Evolutionary conservation across 1,140 invertebrate genomes (phyloP).

Genomic region (Drosophila seguyi): DNA sequence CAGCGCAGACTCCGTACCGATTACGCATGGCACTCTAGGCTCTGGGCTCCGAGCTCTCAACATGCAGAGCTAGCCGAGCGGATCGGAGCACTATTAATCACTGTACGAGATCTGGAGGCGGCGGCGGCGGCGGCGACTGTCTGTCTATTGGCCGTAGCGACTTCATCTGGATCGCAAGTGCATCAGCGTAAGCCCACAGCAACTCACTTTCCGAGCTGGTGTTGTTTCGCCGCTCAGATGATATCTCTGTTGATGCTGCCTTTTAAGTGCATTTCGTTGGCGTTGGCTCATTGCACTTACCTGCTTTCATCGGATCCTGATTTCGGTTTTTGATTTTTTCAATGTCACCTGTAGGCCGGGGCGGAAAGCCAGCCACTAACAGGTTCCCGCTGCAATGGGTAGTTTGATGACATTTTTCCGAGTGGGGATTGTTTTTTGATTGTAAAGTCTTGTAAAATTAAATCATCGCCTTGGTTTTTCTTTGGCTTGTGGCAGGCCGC

Average conservation of each 20-base stretch:
- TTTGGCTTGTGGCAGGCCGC: constrained; percentile 2
- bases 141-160: constrained; percentile 5
- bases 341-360: constrained; percentile 23
- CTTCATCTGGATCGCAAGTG: neutral
- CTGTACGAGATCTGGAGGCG: constrained; percentile 2
- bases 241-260: constrained; percentile 17
- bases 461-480: constrained; percentile 26
- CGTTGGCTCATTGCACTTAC: constrained; percentile 23
- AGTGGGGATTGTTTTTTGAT: constrained; percentile 36
- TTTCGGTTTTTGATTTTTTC: constrained; percentile 27
- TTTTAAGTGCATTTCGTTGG: constrained; percentile 21
- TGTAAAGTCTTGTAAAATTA: constrained; percentile 34
- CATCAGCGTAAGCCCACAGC: constrained; percentile 1
- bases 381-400: constrained; percentile 37
- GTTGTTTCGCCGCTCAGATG: neutral
- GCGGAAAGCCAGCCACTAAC: constrained; percentile 24
- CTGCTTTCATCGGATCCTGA: constrained; percentile 12
- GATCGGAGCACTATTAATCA: constrained; percentile 46
- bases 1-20: constrained; percentile 22
- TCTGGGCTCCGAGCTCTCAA: constrained; percentile 9
- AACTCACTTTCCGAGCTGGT: constrained; percentile 1
- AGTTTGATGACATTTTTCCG: constrained; percentile 64
- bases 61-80: constrained; percentile 7
- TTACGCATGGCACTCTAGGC: constrained; percentile 33
- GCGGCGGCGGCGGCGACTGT: neutral